Evolutionary conservation across 2,113 vertebrate species (phyloP), one percentile per base, ranked within the genome.

Genomic region (Cacatua alba): DNA sequence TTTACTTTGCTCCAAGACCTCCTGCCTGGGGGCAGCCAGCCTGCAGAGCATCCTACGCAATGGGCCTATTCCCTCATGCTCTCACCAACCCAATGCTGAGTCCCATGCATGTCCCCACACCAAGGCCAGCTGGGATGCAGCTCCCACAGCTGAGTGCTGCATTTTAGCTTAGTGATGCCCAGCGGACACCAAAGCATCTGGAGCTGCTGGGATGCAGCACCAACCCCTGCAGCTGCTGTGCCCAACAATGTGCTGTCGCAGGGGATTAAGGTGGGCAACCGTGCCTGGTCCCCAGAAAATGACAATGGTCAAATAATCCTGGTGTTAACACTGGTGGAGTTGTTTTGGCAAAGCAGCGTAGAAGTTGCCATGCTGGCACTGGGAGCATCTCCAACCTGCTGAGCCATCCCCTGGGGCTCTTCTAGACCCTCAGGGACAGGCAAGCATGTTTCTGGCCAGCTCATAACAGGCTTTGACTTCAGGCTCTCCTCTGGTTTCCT

Each of bases 221-320:
- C 18, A 71, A 80, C 44, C 24, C 63, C 57, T 3, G 11, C 1
- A 19, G 62, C 41, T 64, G 52, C 76, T 12, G 59, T 29, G 55
- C 49, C 52, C 14, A 0, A 33, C 65, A 33, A 23, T 0, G 3
- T 2, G 5, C 37, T 1, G 0, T 9, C 2, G 2, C 44, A 49
- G 49, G 37, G 35, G 10, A 21, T 25, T 53, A 63, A 1, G 6
- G 23, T 18, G 68, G 33, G 46, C 49, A 74, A 0, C 19, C 46
- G 20, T 13, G 49, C 48, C 60, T 21, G 35, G 26, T 70, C 55
- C 74, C 49, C 49, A 24, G 68, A 31, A 65, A 29, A 28, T 23
- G 35, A 9, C 41, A 19, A 37, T 10, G 53, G 41, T 49, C 48
- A 39, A 72, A 64, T 10, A 35, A 77, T 18, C 24, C 74, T 8